Percentiles rank a stretch among this genome's conserved stretches.
Conservation (phyloP, 1,140 invertebrate species). For the Zaprionus camerounensis region DNA sequence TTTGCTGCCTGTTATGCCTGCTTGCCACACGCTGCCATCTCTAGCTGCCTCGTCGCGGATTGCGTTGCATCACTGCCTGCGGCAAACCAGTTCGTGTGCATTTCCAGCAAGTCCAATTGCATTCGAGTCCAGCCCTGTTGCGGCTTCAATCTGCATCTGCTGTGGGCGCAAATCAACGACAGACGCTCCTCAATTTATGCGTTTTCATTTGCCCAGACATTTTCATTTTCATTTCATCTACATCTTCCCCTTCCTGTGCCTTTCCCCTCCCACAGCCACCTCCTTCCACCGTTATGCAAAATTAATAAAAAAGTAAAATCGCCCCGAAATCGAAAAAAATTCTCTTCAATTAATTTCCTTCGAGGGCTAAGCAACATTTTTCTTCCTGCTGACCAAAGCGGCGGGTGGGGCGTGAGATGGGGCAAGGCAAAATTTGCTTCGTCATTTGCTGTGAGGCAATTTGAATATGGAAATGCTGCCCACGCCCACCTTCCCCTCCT, state of each 20-base stretch:
- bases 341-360: slow-evolving; percentile 58
- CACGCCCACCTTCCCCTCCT: background rate
- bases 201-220: slow-evolving; percentile 55
- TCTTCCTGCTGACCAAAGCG: background rate
- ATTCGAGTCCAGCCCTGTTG: background rate
- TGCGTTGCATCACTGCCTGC: background rate
- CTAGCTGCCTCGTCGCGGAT: background rate
- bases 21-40: background rate
- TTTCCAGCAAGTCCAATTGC: background rate
- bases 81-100: background rate
- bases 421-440: slow-evolving; percentile 36
- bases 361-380: slow-evolving; percentile 44
- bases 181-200: slow-evolving; percentile 62
- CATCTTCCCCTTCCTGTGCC: too few relatives aligned
- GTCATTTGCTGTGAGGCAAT: slow-evolving; percentile 61
- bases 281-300: slow-evolving; percentile 45
- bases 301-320: slow-evolving; percentile 48
- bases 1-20: too few relatives aligned
- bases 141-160: background rate
- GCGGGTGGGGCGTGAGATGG: background rate
- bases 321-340: slow-evolving; percentile 32
- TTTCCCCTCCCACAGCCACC: background rate
- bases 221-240: slow-evolving; percentile 30
- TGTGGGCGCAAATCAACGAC: slow-evolving; percentile 62
- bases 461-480: slow-evolving; percentile 66